These are phyloP conservation scores for Pemphigus obesinymphae DNA, from an alignment of 1,140 invertebrate genomes.

Conservation along the genomic window DNA sequence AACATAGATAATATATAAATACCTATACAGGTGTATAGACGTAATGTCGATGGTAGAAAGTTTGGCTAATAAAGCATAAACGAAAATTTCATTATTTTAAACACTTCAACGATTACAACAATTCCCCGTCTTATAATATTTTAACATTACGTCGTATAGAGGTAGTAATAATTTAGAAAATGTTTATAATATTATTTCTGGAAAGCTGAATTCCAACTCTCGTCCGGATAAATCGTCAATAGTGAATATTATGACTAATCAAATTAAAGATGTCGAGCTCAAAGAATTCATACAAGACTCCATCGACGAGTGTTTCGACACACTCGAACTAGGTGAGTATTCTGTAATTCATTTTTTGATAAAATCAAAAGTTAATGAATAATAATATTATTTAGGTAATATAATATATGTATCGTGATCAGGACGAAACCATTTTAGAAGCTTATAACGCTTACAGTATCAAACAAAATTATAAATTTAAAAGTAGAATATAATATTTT, in stretches of 20 bases:
- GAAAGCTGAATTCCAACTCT: constrained; percentile 43
- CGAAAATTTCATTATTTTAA: background rate
- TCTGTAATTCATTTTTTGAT: too few relatives aligned
- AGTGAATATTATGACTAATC: constrained; percentile 43
- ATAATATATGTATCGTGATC: too few relatives aligned
- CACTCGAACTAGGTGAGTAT: constrained; percentile 43
- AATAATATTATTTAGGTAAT: too few relatives aligned
- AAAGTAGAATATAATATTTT: background rate
- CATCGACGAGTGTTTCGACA: constrained; percentile 46
- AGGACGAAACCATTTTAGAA: too few relatives aligned
- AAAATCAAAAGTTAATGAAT: too few relatives aligned
- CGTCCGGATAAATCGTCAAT: constrained; percentile 44
- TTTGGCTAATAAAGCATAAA: background rate
- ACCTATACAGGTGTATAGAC: too few relatives aligned
- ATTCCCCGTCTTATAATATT: background rate
- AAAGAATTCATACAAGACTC: constrained; percentile 46
- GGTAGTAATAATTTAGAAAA: constrained; percentile 14
- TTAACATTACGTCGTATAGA: too few relatives aligned
- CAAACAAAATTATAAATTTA: too few relatives aligned
- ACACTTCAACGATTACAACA: background rate
- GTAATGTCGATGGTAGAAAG: too few relatives aligned
- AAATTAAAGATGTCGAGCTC: constrained; percentile 44
- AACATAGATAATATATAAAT: too few relatives aligned
- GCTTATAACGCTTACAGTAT: too few relatives aligned
- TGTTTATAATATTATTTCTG: background rate